phyloP scores from a whole-genome alignment of 2,888 invertebrate species.

The Hemicrepidius hirtus region DNA sequence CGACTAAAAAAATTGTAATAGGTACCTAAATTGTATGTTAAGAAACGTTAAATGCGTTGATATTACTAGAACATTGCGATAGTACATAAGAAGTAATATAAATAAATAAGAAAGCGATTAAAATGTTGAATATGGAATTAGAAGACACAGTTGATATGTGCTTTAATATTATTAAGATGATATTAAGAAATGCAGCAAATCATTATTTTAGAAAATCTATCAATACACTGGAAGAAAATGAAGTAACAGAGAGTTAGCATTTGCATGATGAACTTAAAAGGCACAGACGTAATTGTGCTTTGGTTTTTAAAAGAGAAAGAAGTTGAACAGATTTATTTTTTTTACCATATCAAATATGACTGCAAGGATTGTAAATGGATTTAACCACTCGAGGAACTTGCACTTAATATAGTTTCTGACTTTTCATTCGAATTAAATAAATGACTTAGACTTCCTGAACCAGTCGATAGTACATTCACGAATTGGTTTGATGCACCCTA shows the following conservation, averaged over 20 bases:
- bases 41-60: too few relatives aligned
- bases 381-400: slow-evolving; percentile 54
- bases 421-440: slow-evolving; percentile 53
- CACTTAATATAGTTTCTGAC: slow-evolving; percentile 36
- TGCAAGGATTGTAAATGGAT: slow-evolving; percentile 12
- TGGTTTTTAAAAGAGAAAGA: slow-evolving; percentile 11
- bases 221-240: not conserved
- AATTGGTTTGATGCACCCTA: slow-evolving; percentile 65
- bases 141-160: too few relatives aligned
- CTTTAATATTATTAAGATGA: too few relatives aligned
- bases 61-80: too few relatives aligned
- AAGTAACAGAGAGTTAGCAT: not conserved
- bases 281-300: slow-evolving; percentile 23
- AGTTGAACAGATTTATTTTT: not conserved
- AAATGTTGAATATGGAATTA: too few relatives aligned
- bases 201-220: too few relatives aligned
- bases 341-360: slow-evolving; percentile 35
- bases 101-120: too few relatives aligned
- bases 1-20: too few relatives aligned
- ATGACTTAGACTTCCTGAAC: slow-evolving; percentile 58
- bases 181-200: too few relatives aligned
- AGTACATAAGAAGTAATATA: too few relatives aligned
- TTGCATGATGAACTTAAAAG: slow-evolving; percentile 3
- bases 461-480: slow-evolving; percentile 59
- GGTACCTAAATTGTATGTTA: too few relatives aligned